A percentile compares a stretch with the other conserved stretches of the same genome.
These are phyloP conservation scores for Oasisia sp. DNA, from an alignment of 2,888 invertebrate species.

Conservation along the genomic window DNA sequence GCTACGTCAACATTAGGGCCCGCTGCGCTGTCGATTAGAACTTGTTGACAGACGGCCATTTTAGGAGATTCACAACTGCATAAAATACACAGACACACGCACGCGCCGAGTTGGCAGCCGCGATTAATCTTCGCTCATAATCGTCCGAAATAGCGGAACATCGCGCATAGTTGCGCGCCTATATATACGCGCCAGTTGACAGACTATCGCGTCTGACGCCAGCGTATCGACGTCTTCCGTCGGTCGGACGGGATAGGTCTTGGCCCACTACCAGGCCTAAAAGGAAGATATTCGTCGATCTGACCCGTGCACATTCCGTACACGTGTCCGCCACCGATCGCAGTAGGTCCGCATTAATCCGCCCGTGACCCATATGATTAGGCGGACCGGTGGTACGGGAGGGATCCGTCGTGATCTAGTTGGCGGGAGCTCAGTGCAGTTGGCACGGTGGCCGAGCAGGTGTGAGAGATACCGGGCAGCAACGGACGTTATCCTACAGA, in stretches of 20 bases:
- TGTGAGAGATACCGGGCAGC: background rate
- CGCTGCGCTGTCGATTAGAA: background rate
- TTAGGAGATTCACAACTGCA: background rate
- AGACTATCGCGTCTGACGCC: background rate
- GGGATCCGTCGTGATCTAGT: background rate
- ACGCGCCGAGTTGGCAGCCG: background rate
- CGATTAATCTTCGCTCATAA: background rate
- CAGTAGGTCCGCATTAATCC: background rate
- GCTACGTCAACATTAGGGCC: background rate
- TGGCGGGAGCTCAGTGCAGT: background rate
- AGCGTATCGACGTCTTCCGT: constrained; percentile 6
- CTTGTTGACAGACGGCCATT: constrained; percentile 5
- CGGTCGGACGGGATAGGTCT: background rate
- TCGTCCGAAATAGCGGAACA: background rate
- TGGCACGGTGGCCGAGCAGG: background rate
- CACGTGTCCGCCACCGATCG: background rate
- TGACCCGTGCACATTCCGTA: background rate
- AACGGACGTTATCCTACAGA: background rate
- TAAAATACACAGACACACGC: background rate
- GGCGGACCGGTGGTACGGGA: background rate
- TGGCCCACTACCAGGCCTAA: background rate
- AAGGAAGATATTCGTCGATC: background rate
- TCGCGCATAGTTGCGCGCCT: constrained; percentile 3
- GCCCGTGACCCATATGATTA: background rate
- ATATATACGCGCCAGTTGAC: background rate